Evolutionary conservation across 2,797 vertebrate species (phyloP).

Genomic region (Notoglanidium macrostoma): DNA sequence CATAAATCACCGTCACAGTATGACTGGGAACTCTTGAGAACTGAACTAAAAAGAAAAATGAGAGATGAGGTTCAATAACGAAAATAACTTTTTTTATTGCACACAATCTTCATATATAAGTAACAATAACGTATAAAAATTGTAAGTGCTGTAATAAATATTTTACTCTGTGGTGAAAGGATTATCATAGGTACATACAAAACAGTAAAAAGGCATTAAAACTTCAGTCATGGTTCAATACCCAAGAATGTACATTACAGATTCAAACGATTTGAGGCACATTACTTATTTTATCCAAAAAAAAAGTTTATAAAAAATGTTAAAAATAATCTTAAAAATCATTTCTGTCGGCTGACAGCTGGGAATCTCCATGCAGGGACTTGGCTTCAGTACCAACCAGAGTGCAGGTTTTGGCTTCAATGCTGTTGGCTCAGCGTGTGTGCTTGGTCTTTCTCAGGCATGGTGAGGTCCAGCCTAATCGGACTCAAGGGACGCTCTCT

Average conservation of each 20-base stretch:
- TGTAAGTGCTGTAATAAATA: slow-evolving; percentile 50
- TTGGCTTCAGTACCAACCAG: neutral
- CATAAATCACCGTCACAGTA: neutral
- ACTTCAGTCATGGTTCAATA: neutral
- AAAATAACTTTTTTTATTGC: slow-evolving; percentile 26
- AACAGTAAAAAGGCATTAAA: too few species aligned
- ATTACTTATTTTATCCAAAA: neutral
- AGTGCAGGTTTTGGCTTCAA: slow-evolving; percentile 4
- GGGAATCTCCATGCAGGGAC: neutral
- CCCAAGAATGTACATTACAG: neutral
- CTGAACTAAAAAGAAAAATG: neutral
- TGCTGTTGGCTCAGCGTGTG: slow-evolving; percentile 9
- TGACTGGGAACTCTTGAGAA: neutral
- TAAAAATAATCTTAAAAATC: neutral
- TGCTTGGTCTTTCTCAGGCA: slow-evolving; percentile 49
- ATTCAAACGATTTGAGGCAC: neutral
- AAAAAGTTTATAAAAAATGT: neutral
- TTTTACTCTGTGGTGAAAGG: slow-evolving; percentile 22
- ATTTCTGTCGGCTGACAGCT: neutral
- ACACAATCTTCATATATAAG: neutral
- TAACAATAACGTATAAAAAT: slow-evolving; percentile 6
- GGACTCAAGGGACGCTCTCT: slow-evolving; percentile 27
- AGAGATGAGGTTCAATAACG: neutral
- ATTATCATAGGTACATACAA: neutral
- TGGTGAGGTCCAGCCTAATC: slow-evolving; percentile 24